Conservation (phyloP, 2,113 vertebrate genomes). For the Callipepla californica region DNA sequence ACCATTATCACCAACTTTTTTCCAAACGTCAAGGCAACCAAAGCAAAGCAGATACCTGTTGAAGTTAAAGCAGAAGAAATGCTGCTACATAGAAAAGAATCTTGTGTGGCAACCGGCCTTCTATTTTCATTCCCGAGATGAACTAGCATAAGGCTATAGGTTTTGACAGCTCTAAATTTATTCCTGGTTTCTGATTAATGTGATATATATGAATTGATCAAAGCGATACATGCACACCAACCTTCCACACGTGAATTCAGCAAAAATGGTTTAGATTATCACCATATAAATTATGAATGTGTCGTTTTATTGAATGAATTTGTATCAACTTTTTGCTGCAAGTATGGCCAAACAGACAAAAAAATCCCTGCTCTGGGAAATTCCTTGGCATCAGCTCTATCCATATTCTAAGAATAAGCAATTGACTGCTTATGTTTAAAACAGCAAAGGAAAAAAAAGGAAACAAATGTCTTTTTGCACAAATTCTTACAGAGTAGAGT, state of each 20-base stretch:
- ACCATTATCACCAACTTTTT: constrained; percentile 1
- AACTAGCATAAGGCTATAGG: not conserved
- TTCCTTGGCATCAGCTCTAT: constrained; percentile 1
- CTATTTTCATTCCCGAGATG: not conserved
- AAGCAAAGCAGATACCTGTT: not conserved
- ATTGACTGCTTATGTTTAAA: not conserved
- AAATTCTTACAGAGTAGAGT: not conserved
- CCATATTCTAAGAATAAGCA: constrained; percentile 43
- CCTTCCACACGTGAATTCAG: not conserved
- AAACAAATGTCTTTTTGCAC: constrained; percentile 21
- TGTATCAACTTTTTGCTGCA: not conserved
- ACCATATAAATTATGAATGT: not conserved
- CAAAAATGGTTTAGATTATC: not conserved
- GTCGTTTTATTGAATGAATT: not conserved
- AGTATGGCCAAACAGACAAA: not conserved
- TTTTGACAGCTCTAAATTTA: not conserved
- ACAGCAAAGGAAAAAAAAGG: not conserved
- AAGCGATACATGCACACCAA: not conserved
- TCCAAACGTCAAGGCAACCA: not conserved
- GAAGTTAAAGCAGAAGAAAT: not conserved
- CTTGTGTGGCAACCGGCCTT: not conserved
- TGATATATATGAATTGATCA: not conserved
- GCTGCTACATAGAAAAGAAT: not conserved
- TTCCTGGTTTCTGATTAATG: not conserved
- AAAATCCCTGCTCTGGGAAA: not conserved